These are phyloP conservation scores for Hetaerina titia DNA, from an alignment of 2,888 invertebrate species.

Conservation along the genomic window DNA sequence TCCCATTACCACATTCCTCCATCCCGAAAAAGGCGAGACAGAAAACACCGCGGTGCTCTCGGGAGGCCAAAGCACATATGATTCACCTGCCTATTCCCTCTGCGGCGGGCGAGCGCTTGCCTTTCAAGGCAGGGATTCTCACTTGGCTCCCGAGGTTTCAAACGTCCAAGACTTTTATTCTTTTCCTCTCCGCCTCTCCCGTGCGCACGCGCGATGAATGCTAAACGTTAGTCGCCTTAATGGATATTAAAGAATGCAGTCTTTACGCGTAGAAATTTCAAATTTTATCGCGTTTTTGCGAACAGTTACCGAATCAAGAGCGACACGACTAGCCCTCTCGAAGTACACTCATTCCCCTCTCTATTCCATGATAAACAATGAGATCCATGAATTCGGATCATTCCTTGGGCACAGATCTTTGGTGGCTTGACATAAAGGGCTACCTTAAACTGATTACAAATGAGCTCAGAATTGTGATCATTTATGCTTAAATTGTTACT, in stretches of 20 bases:
- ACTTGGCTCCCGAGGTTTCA: constrained; percentile 19
- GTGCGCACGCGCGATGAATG: not conserved
- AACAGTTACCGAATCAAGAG: too few species aligned
- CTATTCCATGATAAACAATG: not conserved
- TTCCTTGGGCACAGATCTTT: not conserved
- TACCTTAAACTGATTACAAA: too few species aligned
- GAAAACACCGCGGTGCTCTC: not conserved
- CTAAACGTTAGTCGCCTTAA: not conserved
- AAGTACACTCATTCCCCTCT: not conserved
- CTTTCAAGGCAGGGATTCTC: constrained; percentile 29
- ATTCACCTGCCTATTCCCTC: not conserved
- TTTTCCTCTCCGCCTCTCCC: not conserved
- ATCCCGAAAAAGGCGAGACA: not conserved
- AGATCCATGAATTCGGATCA: not conserved
- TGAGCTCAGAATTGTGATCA: too few species aligned
- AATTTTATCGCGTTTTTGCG: not conserved
- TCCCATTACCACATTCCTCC: not conserved
- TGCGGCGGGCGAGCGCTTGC: not conserved
- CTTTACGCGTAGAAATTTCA: not conserved
- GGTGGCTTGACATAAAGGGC: not conserved
- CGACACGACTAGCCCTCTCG: too few species aligned
- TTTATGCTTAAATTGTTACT: too few species aligned
- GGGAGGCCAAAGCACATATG: not conserved
- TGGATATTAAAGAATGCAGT: not conserved
- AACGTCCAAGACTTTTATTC: not conserved